phyloP scores from a whole-genome alignment of 1,140 invertebrate genomes.

The Drosophila pseudoobscura region DNA sequence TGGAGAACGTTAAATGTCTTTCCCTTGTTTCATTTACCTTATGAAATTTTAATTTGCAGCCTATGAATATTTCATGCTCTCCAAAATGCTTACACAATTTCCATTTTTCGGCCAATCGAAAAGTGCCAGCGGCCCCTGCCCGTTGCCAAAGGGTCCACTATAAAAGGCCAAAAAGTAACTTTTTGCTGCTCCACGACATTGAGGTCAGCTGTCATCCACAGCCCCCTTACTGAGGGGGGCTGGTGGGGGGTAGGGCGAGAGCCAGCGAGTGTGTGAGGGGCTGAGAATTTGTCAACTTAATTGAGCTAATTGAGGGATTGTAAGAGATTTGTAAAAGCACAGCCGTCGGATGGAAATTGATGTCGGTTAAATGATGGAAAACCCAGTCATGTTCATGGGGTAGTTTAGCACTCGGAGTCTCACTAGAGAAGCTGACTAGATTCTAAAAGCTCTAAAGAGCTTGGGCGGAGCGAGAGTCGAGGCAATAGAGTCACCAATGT shows the following conservation, averaged over 20 bases:
- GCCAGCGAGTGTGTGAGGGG: constrained; percentile 9
- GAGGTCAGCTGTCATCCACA: constrained; percentile 36
- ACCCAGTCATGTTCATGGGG: no score
- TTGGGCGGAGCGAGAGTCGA: no score
- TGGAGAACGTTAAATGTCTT: constrained; percentile 68
- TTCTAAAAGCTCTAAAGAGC: no score
- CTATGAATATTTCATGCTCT: constrained; percentile 58
- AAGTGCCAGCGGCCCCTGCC: background rate
- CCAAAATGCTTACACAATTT: constrained; percentile 52
- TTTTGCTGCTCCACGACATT: constrained; percentile 24
- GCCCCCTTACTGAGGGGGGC: background rate
- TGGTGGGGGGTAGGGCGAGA: no score
- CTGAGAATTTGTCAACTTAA: constrained; percentile 41
- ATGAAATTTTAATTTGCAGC: constrained; percentile 65
- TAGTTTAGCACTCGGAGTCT: no score
- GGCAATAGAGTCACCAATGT: no score
- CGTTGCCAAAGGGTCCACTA: no score
- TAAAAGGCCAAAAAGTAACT: constrained; percentile 13
- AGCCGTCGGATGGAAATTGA: background rate
- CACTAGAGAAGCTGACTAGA: no score
- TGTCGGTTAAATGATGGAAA: no score
- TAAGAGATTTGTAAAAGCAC: constrained; percentile 11
- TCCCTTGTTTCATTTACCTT: constrained; percentile 67
- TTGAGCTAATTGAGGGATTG: constrained; percentile 46
- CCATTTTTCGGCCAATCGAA: constrained; percentile 31